These are phyloP conservation scores for Prinia subflava DNA, from an alignment of 2,113 vertebrate genomes.

Conservation along the genomic window DNA sequence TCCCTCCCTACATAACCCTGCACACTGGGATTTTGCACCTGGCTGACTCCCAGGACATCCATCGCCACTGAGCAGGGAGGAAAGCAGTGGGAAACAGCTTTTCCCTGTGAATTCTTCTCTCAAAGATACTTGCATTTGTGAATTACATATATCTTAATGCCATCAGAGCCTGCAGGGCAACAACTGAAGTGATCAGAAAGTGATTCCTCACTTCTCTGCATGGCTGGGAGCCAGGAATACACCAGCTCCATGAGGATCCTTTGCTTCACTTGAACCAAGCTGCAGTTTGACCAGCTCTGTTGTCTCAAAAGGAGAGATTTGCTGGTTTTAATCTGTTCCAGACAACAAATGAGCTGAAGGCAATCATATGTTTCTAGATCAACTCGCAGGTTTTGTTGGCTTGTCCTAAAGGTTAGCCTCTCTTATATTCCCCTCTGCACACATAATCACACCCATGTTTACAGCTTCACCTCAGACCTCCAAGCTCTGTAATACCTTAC, in stretches of 20 bases:
- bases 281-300: neutral
- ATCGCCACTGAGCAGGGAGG: neutral
- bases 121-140: neutral
- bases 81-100: neutral
- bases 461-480: neutral
- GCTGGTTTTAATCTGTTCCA: neutral
- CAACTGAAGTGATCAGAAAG: neutral
- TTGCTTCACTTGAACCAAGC: neutral
- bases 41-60: neutral
- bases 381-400: neutral
- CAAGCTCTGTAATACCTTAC: neutral
- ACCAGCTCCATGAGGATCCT: neutral
- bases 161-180: neutral
- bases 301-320: neutral
- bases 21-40: neutral
- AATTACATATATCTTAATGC: neutral
- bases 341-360: neutral
- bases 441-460: neutral
- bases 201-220: rapidly evolving
- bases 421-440: neutral
- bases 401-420: neutral
- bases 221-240: neutral
- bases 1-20: neutral
- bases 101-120: neutral
- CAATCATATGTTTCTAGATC: neutral